Conservation (phyloP, 2,888 invertebrate genomes). For the Oscheius sp. region DNA sequence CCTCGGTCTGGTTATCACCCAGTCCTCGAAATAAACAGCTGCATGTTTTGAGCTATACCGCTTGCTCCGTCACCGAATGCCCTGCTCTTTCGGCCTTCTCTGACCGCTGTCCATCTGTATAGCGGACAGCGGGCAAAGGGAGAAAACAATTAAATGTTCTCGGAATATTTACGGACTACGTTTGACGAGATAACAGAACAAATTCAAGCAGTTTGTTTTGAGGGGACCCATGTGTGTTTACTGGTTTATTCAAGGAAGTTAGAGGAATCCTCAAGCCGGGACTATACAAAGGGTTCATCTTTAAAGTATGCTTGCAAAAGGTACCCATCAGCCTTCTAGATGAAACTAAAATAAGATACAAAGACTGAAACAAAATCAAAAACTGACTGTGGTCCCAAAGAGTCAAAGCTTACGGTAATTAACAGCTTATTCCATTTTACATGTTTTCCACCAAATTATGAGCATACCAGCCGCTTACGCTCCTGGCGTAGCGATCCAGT, state of each 20-base stretch:
- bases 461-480: too few species aligned
- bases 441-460: too few species aligned
- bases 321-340: too few species aligned
- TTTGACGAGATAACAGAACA: slow-evolving; percentile 27
- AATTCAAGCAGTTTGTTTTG: slow-evolving; percentile 31
- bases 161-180: slow-evolving; percentile 36
- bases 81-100: slow-evolving; percentile 18
- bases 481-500: too few species aligned
- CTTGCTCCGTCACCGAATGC: slow-evolving; percentile 20
- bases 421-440: too few species aligned
- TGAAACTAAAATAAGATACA: too few species aligned
- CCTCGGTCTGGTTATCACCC: slow-evolving; percentile 21
- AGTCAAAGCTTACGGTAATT: too few species aligned
- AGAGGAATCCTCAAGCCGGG: too few species aligned
- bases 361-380: too few species aligned
- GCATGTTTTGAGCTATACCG: slow-evolving; percentile 24
- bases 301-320: too few species aligned
- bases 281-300: too few species aligned
- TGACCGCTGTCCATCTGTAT: slow-evolving; percentile 39
- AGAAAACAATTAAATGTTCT: slow-evolving; percentile 42
- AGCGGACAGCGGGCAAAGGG: slow-evolving; percentile 32
- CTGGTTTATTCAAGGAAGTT: neutral
- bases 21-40: slow-evolving; percentile 31
- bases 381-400: too few species aligned
- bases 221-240: slow-evolving; percentile 3